Percentiles rank a stretch among this genome's conserved stretches.
Evolutionary conservation across 2,888 invertebrate genomes (phyloP).

Genomic region (Conops quadrifasciatus): DNA sequence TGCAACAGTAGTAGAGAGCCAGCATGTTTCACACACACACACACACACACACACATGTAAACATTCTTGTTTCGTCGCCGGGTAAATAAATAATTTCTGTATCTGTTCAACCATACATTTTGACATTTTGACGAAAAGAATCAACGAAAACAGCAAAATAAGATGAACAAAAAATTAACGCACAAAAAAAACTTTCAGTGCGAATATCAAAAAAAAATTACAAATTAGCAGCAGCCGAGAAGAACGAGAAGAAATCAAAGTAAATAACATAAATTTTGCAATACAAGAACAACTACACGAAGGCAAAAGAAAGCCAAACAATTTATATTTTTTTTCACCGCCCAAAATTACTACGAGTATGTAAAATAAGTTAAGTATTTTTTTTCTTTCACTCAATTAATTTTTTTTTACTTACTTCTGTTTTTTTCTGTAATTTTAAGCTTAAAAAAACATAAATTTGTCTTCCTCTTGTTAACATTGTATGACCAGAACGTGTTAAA

Average conservation of each 20-base stretch:
- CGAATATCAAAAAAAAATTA: neutral
- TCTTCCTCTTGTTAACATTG: neutral
- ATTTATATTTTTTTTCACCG: neutral
- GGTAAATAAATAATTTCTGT: slow-evolving; percentile 22
- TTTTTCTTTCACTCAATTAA: no score
- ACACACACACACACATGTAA: no score
- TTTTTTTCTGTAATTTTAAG: slow-evolving; percentile 1
- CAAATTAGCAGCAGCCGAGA: no score
- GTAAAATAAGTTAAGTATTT: neutral
- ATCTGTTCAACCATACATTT: slow-evolving; percentile 23
- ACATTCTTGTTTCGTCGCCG: neutral
- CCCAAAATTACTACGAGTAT: neutral
- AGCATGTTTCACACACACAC: no score
- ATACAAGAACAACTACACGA: neutral
- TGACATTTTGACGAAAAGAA: slow-evolving; percentile 28
- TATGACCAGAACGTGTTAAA: slow-evolving; percentile 12
- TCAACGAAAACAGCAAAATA: neutral
- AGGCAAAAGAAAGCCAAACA: neutral
- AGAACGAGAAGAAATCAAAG: neutral
- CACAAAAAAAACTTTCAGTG: neutral
- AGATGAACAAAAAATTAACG: neutral
- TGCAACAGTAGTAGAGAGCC: neutral
- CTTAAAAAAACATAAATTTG: neutral
- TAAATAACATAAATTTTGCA: neutral
- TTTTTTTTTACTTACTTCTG: neutral